phyloP scores from a whole-genome alignment of 2,113 vertebrate species.

The Lycaon pictus region DNA sequence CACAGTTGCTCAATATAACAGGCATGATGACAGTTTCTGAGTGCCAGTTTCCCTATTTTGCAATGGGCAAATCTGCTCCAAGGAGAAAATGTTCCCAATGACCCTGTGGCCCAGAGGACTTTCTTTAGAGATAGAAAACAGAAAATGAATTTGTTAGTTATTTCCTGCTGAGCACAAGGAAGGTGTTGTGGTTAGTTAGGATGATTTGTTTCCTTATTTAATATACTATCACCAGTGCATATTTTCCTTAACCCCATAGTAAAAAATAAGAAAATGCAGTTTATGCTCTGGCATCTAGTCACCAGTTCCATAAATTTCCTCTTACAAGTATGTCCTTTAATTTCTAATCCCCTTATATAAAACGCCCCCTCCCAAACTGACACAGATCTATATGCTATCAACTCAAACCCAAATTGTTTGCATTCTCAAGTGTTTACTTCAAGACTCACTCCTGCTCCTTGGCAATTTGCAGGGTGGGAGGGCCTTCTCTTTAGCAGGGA shows the following conservation, averaged over 20 bases:
- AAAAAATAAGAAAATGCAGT: conserved; percentile 66
- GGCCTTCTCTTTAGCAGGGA: conserved; percentile 75
- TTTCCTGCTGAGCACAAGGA: conserved; percentile 82
- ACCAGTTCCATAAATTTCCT: conserved; percentile 44
- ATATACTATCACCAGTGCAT: conserved; percentile 59
- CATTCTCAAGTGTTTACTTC: conserved; percentile 66
- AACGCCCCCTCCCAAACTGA: neutral
- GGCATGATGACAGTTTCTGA: conserved; percentile 74
- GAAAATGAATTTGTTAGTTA: conserved; percentile 79
- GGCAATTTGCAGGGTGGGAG: conserved; percentile 69
- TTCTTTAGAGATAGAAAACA: conserved; percentile 79
- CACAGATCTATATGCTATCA: neutral
- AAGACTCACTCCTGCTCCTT: conserved; percentile 67
- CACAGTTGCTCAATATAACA: conserved; percentile 76
- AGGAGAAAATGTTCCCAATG: conserved; percentile 77
- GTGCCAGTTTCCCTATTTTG: conserved; percentile 81
- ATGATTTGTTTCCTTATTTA: conserved; percentile 84
- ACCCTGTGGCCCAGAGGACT: conserved; percentile 79
- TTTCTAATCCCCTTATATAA: conserved; percentile 63
- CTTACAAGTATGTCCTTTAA: conserved; percentile 43
- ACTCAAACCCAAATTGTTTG: conserved; percentile 31
- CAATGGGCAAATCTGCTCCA: conserved; percentile 76
- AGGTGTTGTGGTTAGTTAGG: conserved; percentile 83
- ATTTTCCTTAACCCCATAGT: conserved; percentile 70
- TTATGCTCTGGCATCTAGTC: conserved; percentile 30